Evolutionary conservation across 2,113 vertebrate genomes (phyloP), one percentile per base, ranked within the genome.

Genomic region (Cyprinus carpio): DNA sequence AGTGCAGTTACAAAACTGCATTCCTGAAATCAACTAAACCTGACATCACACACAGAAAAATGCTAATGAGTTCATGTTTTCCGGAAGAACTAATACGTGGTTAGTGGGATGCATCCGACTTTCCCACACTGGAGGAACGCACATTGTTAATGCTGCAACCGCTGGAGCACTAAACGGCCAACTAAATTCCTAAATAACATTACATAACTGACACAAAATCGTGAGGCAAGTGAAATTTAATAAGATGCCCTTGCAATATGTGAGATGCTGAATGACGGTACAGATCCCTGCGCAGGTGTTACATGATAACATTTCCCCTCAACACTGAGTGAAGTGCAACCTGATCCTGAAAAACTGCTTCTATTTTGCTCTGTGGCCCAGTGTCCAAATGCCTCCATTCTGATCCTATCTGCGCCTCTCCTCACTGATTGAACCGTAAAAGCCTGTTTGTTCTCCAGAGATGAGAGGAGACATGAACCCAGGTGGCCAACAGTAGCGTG

Each of bases 331-430:
- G 40, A 54, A 72, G 69, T 18, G 83, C 75, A 87, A 87, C 58
- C 75, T 62, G 85, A 86, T 65, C 3, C 71, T n/a, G 67, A 23
- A 49, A 46, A 74, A 43, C 6, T 9, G 49, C 43, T 23, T 78
- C 29, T 31, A 80, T 18, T 56, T 82, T 75, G 18, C 72, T 51
- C 13, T 46, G 23, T 16, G 58, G 27, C 46, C 60, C 58, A 25
- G 23, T 40, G 20, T 29, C 79, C 71, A 67, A 46, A 89, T 85
- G 85, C 67, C 62, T 86, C 37, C 34, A 31, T 77, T 74, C 84
- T 85, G 81, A 88, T 82, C 72, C 58, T 81, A 90, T 85, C 85
- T 82, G 29, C 23, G 78, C 40, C 72, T 15, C 43, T 82, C 29
- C 40, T 56, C 27, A 60, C 43, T 11, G 84, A 84, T 69, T 51